These are phyloP conservation scores for Parus major DNA, from an alignment of 2,113 vertebrate genomes.

Conservation along the genomic window DNA sequence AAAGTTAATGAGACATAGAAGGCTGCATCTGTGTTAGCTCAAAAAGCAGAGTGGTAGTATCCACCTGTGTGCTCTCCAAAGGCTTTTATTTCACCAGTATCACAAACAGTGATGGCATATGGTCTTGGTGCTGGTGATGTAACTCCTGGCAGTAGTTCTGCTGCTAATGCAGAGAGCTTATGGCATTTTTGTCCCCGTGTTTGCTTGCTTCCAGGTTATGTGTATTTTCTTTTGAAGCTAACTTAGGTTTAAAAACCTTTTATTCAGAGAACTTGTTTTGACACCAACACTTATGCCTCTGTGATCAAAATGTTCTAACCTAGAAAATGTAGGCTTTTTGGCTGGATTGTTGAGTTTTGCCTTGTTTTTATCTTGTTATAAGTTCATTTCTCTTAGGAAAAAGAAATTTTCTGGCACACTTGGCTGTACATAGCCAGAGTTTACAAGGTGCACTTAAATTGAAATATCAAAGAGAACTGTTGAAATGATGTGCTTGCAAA, in stretches of 20 bases:
- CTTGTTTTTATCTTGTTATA: background rate
- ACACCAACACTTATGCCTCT: background rate
- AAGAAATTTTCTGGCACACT: background rate
- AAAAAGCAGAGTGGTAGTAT: background rate
- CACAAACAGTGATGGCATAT: background rate
- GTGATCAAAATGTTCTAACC: background rate
- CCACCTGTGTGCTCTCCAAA: background rate
- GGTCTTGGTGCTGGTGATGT: background rate
- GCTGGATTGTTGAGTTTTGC: background rate
- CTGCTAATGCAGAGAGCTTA: background rate
- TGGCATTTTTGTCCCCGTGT: background rate
- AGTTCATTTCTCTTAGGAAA: background rate
- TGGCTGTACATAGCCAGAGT: background rate
- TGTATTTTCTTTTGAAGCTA: background rate
- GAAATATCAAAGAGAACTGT: constrained; percentile 48
- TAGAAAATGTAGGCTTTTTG: background rate
- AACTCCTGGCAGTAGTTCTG: background rate
- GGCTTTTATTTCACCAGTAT: background rate
- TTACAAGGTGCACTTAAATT: constrained; percentile 49
- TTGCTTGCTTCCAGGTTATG: background rate
- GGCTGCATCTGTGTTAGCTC: background rate
- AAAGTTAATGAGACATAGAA: background rate
- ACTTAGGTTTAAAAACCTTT: background rate
- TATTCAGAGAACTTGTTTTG: background rate
- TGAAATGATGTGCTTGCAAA: constrained; percentile 53